Base-by-base conservation (phyloP, 2,888 invertebrate species). In the Acleris laterana region DNA sequence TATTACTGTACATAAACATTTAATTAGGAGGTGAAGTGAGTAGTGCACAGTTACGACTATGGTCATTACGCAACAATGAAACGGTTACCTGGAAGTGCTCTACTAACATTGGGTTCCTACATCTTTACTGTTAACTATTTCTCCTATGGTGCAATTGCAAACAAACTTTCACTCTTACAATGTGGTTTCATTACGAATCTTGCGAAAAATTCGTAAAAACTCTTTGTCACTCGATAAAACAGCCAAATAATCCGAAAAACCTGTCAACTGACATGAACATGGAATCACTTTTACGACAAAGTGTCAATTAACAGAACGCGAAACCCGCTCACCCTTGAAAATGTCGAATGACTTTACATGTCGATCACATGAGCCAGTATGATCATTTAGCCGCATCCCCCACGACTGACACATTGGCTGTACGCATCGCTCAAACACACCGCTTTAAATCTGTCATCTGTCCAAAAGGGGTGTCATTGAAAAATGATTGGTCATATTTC, bases 401-500 rank as follows among this genome's bases (percentile, higher is more conserved):
- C 82, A 77, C 78, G 84, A 87, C 83, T 84, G 87, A 85, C 88
- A 83, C 80, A 85, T 87, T 82, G 78, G 80, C 52, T 57, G 50
- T 79, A 80, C 74, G 75, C 77, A 80, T 82, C 83, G 83, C 74
- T 81, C 84, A 81, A 80, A 83, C 78, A 71, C 74, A 78, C 75
- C 77, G 81, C 78, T 81, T 81, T 79, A 80, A 83, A 81, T 81
- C 78, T 79, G 78, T 80, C 78, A 80, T 81, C 78, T 79, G 78
- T 79, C 77, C 79, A 74, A 77, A 78, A 80, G 71, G 83, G 80
- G 78, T 81, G 81, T 80, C 81, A 79, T 84, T 85, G 87, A 87
- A 86, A 86, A 85, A 85, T 86, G 81, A 85, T 82, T 80, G 85
- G 79, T 79, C 83, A 80, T 82, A 80, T 78, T 78, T 79, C 74